Base-by-base conservation (phyloP, 1,140 invertebrate species). In the Pectinophora gossypiella region DNA sequence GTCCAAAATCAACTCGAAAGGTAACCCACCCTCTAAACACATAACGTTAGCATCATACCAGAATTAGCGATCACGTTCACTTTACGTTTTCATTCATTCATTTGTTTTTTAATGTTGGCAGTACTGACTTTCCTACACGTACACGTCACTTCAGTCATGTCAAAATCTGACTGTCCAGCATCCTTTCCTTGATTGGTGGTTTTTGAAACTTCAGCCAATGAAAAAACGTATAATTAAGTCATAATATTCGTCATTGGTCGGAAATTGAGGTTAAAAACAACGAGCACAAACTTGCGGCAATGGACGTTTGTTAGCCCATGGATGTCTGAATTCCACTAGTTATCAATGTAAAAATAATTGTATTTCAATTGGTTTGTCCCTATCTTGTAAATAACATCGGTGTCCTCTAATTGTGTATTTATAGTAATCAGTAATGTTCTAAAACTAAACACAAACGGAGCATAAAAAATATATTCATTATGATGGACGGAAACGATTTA, bases 401-500 rank as follows among this genome's bases (percentile, higher is more conserved):
- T 40, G 16, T 18, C 15, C 3, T 40, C n/a, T 5, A 15, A 40
- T 16, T 15, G 7, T 3, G 16, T 40, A 40, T 40, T 16, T 3
- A 16, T 40, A 32, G n/a, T 40, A 40, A 15, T 40, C 15, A 13
- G 36, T 40, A 18, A 40, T 40, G 16, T 40, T 2, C 36, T 40
- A 40, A 15, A 15, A 16, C 16, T 13, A 40, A 32, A 18, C 12
- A 13, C 16, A 13, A 40, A 15, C 27, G 27, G n/a, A n/a, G 27
- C 27, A n/a, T 18, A 40, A 38, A 43, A n/a, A n/a, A 44, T 9
- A 9, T 20, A 42, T 21, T 59, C 47, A 81, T 74, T 75, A 89
- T 87, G 81, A 91, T 90, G 90, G 89, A 90, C 68, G 89, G 89
- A 66, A 81, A 82, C 69, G 89, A 90, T 82, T 75, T 90, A 80